These are phyloP conservation scores for Drosophila saltans DNA, from an alignment of 1,140 invertebrate species.

Conservation along the genomic window DNA sequence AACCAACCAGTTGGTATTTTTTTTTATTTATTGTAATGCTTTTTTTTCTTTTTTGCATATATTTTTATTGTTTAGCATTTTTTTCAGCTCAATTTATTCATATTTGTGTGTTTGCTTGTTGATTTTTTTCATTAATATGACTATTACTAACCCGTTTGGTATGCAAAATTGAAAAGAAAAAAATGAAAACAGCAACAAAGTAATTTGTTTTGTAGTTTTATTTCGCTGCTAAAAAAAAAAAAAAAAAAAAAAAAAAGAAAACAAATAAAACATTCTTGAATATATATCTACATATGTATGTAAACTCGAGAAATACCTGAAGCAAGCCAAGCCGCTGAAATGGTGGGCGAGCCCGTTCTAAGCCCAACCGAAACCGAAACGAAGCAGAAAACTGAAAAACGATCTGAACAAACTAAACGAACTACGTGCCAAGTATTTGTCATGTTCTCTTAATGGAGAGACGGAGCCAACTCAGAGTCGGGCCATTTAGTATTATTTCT, in stretches of 20 bases:
- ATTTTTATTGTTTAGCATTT: conserved; percentile 46
- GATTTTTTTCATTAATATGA: conserved; percentile 40
- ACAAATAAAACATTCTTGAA: conserved; percentile 44
- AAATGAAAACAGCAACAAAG: conserved; percentile 23
- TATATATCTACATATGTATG: conserved; percentile 31
- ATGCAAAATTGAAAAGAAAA: conserved; percentile 39
- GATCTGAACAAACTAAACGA: conserved; percentile 13
- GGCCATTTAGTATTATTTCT: conserved; percentile 32
- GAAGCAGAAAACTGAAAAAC: conserved; percentile 1
- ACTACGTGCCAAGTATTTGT: conserved; percentile 72
- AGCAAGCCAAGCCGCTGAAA: not conserved
- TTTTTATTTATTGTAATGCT: not conserved
- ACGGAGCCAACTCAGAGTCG: conserved; percentile 34
- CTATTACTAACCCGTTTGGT: conserved; percentile 65
- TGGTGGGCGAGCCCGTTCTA: conserved; percentile 57
- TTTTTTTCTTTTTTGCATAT: conserved; percentile 26
- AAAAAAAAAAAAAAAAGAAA: conserved; percentile 18
- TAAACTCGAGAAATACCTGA: conserved; percentile 15
- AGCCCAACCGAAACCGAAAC: not conserved
- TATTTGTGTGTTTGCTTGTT: conserved; percentile 40
- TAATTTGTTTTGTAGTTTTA: conserved; percentile 56
- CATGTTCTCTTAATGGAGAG: conserved; percentile 58
- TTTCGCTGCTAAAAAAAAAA: conserved; percentile 8
- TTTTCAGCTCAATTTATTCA: conserved; percentile 55
- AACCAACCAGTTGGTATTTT: not conserved